phyloP scores from a whole-genome alignment of 2,113 vertebrate species.

The Semicossyphus pulcher region DNA sequence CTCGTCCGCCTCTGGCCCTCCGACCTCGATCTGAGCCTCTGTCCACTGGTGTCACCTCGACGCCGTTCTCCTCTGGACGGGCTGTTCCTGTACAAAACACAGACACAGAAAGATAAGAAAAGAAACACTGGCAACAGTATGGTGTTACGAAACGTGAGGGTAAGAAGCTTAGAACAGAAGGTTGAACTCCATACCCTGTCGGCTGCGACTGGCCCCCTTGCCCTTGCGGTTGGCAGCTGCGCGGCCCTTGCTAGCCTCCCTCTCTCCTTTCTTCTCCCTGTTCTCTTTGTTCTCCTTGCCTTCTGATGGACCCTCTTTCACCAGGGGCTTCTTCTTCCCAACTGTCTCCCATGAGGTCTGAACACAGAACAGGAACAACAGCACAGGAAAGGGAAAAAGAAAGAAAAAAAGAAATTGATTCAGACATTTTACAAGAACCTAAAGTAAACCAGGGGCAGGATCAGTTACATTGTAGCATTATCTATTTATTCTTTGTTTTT shows the following conservation, averaged over 20 bases:
- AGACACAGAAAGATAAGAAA: neutral
- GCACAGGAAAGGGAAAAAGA: neutral
- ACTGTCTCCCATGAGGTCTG: conserved; percentile 98
- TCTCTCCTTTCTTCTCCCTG: conserved; percentile 92
- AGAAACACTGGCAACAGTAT: neutral
- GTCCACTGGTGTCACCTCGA: conserved; percentile 89
- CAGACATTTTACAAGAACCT: neutral
- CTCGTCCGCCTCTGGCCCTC: conserved; percentile 87
- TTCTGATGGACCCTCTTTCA: conserved; percentile 89
- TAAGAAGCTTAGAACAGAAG: too few relatives aligned
- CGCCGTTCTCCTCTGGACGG: conserved; percentile 93
- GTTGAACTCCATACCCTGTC: conserved; percentile 82
- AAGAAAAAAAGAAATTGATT: neutral
- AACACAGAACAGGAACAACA: conserved; percentile 5
- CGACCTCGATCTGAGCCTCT: conserved; percentile 89
- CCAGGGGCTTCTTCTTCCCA: conserved; percentile 94
- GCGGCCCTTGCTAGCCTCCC: conserved; percentile 88
- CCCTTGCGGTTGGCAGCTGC: conserved; percentile 87
- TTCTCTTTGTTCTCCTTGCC: conserved; percentile 93
- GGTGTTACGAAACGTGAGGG: neutral
- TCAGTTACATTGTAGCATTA: neutral
- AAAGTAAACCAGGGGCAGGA: neutral
- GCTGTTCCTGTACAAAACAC: conserved; percentile 69
- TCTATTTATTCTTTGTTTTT: too few relatives aligned
- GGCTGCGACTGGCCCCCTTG: conserved; percentile 86